These are phyloP conservation scores for Palaemon carinicauda DNA, from an alignment of 1,140 invertebrate species.

Conservation along the genomic window DNA sequence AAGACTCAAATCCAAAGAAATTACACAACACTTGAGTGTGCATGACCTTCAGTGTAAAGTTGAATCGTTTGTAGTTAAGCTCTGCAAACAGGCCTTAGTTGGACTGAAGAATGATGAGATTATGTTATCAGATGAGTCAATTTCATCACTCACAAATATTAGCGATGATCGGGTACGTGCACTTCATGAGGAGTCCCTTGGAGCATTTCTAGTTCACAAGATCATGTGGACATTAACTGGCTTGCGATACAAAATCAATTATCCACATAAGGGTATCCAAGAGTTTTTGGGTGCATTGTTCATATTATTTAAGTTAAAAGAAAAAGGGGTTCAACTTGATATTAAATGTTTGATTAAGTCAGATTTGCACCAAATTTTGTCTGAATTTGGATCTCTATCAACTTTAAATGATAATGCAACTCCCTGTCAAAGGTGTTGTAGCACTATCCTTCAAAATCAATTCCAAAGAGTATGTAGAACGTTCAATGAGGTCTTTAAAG, in stretches of 20 bases:
- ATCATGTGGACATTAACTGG: background rate
- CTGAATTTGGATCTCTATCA: too few species aligned
- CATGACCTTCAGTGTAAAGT: background rate
- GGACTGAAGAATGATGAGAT: background rate
- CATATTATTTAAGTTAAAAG: background rate
- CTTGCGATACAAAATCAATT: background rate
- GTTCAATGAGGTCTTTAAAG: background rate
- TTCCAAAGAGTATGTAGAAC: background rate
- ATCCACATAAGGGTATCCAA: conserved; percentile 17
- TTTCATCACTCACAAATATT: background rate
- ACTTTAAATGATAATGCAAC: too few species aligned
- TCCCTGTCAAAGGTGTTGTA: too few species aligned
- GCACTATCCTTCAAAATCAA: too few species aligned
- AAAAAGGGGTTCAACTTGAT: background rate
- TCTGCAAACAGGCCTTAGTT: background rate
- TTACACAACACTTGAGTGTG: background rate
- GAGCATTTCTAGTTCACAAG: conserved; percentile 7
- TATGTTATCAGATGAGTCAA: background rate
- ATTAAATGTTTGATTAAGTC: background rate
- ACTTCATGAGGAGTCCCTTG: background rate
- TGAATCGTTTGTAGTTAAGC: background rate
- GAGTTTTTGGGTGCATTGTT: conserved; percentile 15
- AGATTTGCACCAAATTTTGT: background rate
- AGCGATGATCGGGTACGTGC: background rate
- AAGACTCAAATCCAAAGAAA: background rate